Evolutionary conservation across 2,797 vertebrate genomes (phyloP).

Genomic region (Tachyglossus aculeatus): DNA sequence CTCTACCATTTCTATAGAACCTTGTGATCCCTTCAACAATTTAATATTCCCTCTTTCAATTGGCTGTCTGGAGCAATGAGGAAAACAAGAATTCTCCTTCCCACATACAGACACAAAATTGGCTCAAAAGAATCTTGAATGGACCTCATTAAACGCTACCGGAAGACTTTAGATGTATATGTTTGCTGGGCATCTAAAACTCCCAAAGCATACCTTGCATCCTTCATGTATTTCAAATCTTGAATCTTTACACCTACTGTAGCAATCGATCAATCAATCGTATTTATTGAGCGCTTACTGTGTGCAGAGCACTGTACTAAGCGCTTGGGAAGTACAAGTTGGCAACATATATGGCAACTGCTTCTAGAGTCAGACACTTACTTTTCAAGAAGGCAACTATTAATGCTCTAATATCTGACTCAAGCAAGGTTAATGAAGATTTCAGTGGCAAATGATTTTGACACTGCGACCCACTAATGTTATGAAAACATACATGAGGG

Average conservation of each 20-base stretch:
- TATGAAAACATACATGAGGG: not conserved
- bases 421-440: slow-evolving; percentile 7
- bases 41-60: not conserved
- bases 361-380: not conserved
- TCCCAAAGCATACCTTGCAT: not conserved
- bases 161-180: not conserved
- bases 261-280: too few relatives aligned
- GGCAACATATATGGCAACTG: too few relatives aligned
- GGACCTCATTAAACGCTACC: not conserved
- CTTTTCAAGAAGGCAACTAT: not conserved
- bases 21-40: not conserved
- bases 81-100: not conserved
- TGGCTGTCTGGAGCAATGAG: not conserved
- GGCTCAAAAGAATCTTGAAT: not conserved
- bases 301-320: too few relatives aligned
- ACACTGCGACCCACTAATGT: not conserved
- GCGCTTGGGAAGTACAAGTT: too few relatives aligned
- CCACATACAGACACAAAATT: not conserved
- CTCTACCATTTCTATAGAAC: not conserved
- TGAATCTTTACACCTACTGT: not conserved
- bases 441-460: not conserved
- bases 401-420: not conserved
- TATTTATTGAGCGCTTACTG: too few relatives aligned
- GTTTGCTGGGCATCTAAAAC: not conserved
- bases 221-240: not conserved